These are phyloP conservation scores for Harpalus rufipes DNA, from an alignment of 2,888 invertebrate species.

Conservation along the genomic window DNA sequence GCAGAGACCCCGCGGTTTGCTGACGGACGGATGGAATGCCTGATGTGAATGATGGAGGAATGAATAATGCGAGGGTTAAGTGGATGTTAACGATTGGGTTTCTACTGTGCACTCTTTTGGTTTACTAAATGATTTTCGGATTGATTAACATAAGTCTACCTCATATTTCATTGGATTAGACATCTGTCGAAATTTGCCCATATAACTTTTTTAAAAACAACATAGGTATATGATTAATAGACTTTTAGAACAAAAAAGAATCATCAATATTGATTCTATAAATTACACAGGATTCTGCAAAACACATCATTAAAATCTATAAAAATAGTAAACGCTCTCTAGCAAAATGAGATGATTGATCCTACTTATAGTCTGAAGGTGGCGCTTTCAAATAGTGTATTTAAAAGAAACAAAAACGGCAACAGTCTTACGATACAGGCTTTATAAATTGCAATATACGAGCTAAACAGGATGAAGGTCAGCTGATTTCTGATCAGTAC, in stretches of 20 bases:
- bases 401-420: too few species aligned
- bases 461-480: too few species aligned
- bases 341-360: too few species aligned
- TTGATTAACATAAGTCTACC: slow-evolving; percentile 12
- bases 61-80: slow-evolving; percentile 46
- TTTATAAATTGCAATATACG: too few species aligned
- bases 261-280: background rate
- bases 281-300: background rate
- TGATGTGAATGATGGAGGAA: slow-evolving; percentile 28
- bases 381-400: too few species aligned
- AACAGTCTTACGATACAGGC: too few species aligned
- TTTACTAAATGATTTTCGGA: slow-evolving; percentile 16
- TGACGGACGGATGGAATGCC: background rate
- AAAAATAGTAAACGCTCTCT: too few species aligned
- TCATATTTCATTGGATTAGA: slow-evolving; percentile 19
- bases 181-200: slow-evolving; percentile 18
- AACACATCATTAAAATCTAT: background rate
- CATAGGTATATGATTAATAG: background rate
- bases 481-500: too few species aligned
- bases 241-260: background rate
- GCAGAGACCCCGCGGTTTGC: background rate
- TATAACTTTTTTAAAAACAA: background rate
- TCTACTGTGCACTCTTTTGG: slow-evolving; percentile 37
- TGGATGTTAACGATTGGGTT: slow-evolving; percentile 30
- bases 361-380: too few species aligned